phyloP scores from a whole-genome alignment of 1,140 invertebrate genomes.

The Ridgeia piscesae region DNA sequence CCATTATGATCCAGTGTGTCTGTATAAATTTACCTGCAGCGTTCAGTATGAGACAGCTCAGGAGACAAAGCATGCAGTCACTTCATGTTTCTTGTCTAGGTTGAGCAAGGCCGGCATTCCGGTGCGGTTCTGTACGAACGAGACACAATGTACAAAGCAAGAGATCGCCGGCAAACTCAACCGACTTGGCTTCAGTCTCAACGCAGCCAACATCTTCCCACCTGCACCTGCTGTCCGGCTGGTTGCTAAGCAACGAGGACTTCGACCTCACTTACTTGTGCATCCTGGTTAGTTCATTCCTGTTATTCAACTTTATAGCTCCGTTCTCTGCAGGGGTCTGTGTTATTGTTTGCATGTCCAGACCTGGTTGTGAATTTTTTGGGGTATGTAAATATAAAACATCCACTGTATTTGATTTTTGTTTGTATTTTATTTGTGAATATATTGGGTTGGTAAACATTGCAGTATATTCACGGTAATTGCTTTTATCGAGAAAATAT shows the following conservation, averaged over 20 bases:
- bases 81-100: slow-evolving; percentile 40
- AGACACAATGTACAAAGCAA: slow-evolving; percentile 58
- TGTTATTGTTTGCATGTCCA: slow-evolving; percentile 57
- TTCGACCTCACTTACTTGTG: slow-evolving; percentile 62
- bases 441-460: too few species aligned
- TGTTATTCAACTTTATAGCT: background rate
- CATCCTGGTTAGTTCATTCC: slow-evolving; percentile 55
- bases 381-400: too few species aligned
- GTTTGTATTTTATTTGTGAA: too few species aligned
- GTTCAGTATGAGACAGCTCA: background rate
- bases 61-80: background rate
- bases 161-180: slow-evolving; percentile 55
- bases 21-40: too few species aligned
- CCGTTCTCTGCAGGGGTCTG: background rate
- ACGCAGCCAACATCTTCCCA: slow-evolving; percentile 58
- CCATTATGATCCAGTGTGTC: too few species aligned
- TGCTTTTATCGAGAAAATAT: too few species aligned
- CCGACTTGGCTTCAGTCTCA: slow-evolving; percentile 58
- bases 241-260: slow-evolving; percentile 51
- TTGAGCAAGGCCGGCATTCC: slow-evolving; percentile 54
- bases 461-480: too few species aligned
- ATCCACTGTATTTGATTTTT: too few species aligned
- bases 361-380: too few species aligned
- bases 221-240: slow-evolving; percentile 59
- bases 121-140: slow-evolving; percentile 65